Base-by-base conservation (phyloP, 2,888 invertebrate genomes). In the Ectemnius continuus region DNA sequence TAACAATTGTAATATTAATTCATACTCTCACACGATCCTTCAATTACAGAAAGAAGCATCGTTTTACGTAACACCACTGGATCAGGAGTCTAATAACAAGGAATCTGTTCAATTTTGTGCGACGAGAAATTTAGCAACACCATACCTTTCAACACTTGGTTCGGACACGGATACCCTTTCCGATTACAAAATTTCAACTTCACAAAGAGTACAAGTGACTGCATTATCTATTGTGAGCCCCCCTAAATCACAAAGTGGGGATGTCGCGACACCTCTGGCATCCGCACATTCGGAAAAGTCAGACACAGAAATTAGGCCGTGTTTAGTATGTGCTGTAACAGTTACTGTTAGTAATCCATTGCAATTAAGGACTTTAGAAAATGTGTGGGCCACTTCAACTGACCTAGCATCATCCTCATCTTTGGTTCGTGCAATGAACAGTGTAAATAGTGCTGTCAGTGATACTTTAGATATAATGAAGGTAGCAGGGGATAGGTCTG, bases 341-440 rank as follows among this genome's bases (percentile, higher is more conserved):
- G 90, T 92, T 46, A 86, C 82, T 4, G 63, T 85, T 69, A 84
- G 75, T 68, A 85, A 81, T 73, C 70, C 88, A n/a, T 83, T 85
- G 13, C 88, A 89, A 61, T 71, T 90, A 68, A 81, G 89, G 68
- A 89, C 87, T 57, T 81, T 90, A 60, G 91, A 90, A 72, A 90
- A 90, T 65, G 91, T 91, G 16, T 91, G 91, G 91, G 88, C 90
- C 8, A 79, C 89, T 1, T 86, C 89, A 8, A 85, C 89, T 6
- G 89, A 90, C 72, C 69, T 90, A 52, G 89, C 89, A 1, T 86
- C 88, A 16, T 89, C 91, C 3, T 90, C 90, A 4, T 90, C 91
- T 14, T 86, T 93, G 69, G 94, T 96, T 8, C 94, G 95, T 83
- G 94, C 95, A 14, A 94, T 96, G 93, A 96, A 96, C 88, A 95